Conservation (phyloP, 2,797 vertebrate species). For the Todus mexicanus region DNA sequence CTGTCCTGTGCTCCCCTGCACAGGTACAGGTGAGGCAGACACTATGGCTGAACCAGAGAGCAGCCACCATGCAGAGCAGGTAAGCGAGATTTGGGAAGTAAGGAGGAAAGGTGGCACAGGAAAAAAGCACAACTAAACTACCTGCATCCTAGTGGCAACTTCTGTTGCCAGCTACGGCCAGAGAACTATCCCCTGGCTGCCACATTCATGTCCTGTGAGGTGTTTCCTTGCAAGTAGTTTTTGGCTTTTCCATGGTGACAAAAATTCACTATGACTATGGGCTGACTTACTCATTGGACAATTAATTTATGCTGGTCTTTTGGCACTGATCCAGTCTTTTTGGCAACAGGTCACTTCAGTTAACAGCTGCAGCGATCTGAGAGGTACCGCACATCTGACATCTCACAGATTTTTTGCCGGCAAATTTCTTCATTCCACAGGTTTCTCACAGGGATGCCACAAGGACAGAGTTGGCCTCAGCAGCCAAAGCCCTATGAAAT, state of each 20-base stretch:
- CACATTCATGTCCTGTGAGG: background rate
- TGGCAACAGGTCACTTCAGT: background rate
- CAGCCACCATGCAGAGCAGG: background rate
- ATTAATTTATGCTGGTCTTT: background rate
- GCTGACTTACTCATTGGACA: background rate
- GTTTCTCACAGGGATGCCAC: background rate
- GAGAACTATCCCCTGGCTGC: background rate
- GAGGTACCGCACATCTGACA: background rate
- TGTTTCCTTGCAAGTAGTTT: background rate
- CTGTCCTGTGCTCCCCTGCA: background rate
- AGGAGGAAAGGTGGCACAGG: background rate
- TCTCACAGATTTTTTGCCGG: background rate
- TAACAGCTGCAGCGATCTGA: background rate
- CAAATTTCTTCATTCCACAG: background rate
- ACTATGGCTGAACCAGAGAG: background rate
- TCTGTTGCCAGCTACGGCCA: background rate
- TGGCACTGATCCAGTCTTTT: background rate
- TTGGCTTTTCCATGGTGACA: background rate
- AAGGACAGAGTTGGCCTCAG: background rate
- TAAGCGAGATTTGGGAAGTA: background rate
- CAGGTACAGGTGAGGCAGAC: background rate
- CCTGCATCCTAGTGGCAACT: background rate
- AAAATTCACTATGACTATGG: background rate
- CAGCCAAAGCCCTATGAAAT: background rate
- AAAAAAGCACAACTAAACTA: background rate